Base-by-base conservation (phyloP, 2,797 vertebrate genomes). In the Semotilus atromaculatus region DNA sequence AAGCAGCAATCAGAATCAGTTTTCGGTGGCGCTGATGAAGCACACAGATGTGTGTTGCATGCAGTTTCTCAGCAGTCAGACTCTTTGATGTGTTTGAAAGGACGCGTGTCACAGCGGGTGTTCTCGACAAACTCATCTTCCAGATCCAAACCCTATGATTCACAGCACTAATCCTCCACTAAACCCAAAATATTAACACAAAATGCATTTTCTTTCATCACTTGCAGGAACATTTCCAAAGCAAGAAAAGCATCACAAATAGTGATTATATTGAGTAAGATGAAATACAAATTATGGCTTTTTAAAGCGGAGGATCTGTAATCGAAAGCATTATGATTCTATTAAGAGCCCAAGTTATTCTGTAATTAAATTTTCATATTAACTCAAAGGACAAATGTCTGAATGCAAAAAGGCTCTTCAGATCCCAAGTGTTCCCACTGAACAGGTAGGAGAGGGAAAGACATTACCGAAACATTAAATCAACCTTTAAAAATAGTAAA, bases 381-480 rank as follows among this genome's bases (percentile, higher is more conserved):
- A 89, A 92, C 91, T 92, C 82, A 82, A 60, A 83, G 88, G 88
- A 86, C 34, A 85, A 84, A 85, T 90, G 87, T 89, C 82, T 80
- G 90, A 84, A 83, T 91, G 86, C 66, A 67, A 75, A 90, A 86
- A 88, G 91, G 71, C 84, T 81, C 73, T 86, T 88, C 81, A 78
- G 85, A 90, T 92, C 87, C 80, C 31, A 84, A 86, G 88, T 88
- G 88, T 79, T 89, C 90, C 90, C 84, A 86, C 82, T 89, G 89
- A 88, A 86, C 86, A 67, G 90, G 89, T 89, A 92, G 89, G 89
- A 91, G 84, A 86, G 78, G 84, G 88, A 84, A 89, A 87, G 55
- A 80, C 83, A 89, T 91, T 88, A 89, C 80, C 34, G 51, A 91
- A 91, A 93, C 89, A 93, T 93, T 89, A 91, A 92, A 93, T 89